Evolutionary conservation across 2,113 vertebrate species (phyloP).

Genomic region (Galemys pyrenaicus): DNA sequence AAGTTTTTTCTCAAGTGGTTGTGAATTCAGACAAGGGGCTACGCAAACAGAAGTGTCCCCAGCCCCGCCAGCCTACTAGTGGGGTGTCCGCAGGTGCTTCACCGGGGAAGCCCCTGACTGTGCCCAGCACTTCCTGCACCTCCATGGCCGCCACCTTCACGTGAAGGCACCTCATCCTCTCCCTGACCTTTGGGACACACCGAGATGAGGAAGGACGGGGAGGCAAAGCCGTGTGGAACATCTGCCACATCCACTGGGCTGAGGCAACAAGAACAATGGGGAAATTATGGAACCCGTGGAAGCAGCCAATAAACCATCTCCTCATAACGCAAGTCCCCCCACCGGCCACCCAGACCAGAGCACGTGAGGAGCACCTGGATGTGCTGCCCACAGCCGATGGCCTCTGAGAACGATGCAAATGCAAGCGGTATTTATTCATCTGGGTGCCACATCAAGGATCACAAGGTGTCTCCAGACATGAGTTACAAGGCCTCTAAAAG

Average conservation of each 20-base stretch:
- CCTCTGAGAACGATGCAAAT: conserved; percentile 68
- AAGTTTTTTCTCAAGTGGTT: conserved; percentile 27
- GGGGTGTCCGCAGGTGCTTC: conserved; percentile 24
- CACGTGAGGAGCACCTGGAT: not conserved
- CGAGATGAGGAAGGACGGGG: not conserved
- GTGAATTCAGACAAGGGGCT: not conserved
- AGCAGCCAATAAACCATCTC: conserved; percentile 63
- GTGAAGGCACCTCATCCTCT: conserved; percentile 71
- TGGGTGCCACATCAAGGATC: conserved; percentile 39
- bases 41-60: not conserved
- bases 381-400: conserved; percentile 7
- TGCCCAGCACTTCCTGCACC: conserved; percentile 47
- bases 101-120: conserved; percentile 21
- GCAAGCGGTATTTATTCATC: conserved; percentile 47
- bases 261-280: conserved; percentile 62
- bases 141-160: conserved; percentile 73
- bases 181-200: conserved; percentile 45
- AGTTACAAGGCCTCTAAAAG: conserved; percentile 73
- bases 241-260: not conserved
- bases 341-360: not conserved
- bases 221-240: not conserved
- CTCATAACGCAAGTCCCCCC: conserved; percentile 70
- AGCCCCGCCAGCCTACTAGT: conserved; percentile 32
- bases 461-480: conserved; percentile 55
- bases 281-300: conserved; percentile 52